These are phyloP conservation scores for Apeira syringaria DNA, from an alignment of 2,888 invertebrate species.

Conservation along the genomic window DNA sequence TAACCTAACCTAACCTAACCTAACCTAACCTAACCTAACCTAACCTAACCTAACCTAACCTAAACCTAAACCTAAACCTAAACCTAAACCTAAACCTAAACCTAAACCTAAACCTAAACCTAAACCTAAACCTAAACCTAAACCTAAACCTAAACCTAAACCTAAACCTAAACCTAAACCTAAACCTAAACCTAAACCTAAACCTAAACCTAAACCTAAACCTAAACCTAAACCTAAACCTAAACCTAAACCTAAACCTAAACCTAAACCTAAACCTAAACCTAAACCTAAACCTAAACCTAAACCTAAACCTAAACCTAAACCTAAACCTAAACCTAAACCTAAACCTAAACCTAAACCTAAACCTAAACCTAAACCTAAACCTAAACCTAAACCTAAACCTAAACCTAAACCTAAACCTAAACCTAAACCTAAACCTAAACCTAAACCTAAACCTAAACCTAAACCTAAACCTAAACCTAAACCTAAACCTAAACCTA, in stretches of 20 bases:
- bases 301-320: slow-evolving; percentile 32
- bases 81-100: background rate
- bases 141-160: slow-evolving; percentile 28
- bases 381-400: slow-evolving; percentile 3
- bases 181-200: slow-evolving; percentile 31
- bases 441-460: no score
- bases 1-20: slow-evolving; percentile 1
- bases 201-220: slow-evolving; percentile 24
- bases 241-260: slow-evolving; percentile 30
- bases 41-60: no score
- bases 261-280: slow-evolving; percentile 29
- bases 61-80: slow-evolving; percentile 28
- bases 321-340: slow-evolving; percentile 26
- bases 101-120: slow-evolving; percentile 20
- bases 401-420: slow-evolving; percentile 3
- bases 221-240: slow-evolving; percentile 27
- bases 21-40: slow-evolving; percentile 23
- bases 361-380: slow-evolving; percentile 30
- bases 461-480: no score
- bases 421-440: no score
- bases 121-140: slow-evolving; percentile 25
- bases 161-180: slow-evolving; percentile 30
- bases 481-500: no score
- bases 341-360: slow-evolving; percentile 29
- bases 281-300: slow-evolving; percentile 28